Conservation (phyloP, 2,888 invertebrate genomes). For the Odontothrips loti region DNA sequence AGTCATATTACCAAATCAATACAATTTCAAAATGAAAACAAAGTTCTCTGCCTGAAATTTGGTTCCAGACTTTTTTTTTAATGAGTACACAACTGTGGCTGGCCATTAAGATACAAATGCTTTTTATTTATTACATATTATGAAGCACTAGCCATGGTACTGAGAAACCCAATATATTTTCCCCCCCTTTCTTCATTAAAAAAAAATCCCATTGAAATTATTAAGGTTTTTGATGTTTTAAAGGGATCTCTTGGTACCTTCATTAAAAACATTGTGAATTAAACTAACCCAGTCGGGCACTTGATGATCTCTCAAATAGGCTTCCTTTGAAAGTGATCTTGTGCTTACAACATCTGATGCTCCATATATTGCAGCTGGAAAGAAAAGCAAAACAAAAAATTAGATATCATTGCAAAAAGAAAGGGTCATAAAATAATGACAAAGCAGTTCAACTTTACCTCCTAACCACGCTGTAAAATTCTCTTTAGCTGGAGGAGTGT, state of each 20-base stretch:
- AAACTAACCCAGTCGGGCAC: conserved; percentile 80
- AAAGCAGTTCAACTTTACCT: conserved; percentile 48
- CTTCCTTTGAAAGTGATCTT: conserved; percentile 69
- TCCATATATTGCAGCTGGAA: conserved; percentile 67
- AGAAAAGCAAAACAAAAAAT: conserved; percentile 36
- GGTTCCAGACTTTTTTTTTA: too few relatives aligned
- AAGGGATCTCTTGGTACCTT: not conserved
- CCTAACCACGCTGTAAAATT: conserved; percentile 87
- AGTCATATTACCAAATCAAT: not conserved
- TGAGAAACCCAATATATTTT: too few relatives aligned
- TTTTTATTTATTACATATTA: not conserved
- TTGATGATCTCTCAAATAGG: conserved; percentile 62
- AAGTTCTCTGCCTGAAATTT: not conserved
- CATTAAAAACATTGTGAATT: conserved; percentile 50
- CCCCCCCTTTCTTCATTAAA: too few relatives aligned
- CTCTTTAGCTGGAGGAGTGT: conserved; percentile 69
- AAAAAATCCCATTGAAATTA: not conserved
- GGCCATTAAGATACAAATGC: not conserved
- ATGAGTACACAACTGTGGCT: not conserved
- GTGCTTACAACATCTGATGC: conserved; percentile 67
- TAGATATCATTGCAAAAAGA: conserved; percentile 31
- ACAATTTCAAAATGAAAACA: not conserved
- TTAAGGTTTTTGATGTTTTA: not conserved
- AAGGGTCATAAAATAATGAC: conserved; percentile 35
- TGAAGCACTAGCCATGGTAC: not conserved